Conservation (phyloP, 2,888 invertebrate genomes). For the Pseudeuparius sepicola region DNA sequence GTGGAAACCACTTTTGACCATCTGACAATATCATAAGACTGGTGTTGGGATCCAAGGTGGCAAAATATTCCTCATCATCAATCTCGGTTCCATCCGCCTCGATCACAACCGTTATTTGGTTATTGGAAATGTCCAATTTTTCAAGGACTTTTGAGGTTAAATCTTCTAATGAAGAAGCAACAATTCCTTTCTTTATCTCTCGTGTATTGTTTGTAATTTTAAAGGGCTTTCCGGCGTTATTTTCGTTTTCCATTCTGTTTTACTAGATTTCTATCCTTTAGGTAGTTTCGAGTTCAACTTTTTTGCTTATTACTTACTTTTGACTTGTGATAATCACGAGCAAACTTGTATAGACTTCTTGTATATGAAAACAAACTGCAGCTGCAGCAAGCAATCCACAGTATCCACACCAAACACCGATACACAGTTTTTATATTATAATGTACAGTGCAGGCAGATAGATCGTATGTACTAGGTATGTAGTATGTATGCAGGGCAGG, state of each 20-base stretch:
- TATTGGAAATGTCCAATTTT: slow-evolving; percentile 54
- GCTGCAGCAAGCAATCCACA: too few species aligned
- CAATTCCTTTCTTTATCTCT: slow-evolving; percentile 73
- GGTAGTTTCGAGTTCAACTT: too few species aligned
- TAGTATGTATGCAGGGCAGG: too few species aligned
- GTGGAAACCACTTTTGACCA: slow-evolving; percentile 61
- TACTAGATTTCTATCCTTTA: too few species aligned
- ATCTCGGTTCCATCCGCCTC: slow-evolving; percentile 93
- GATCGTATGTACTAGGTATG: too few species aligned
- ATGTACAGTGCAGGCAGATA: too few species aligned
- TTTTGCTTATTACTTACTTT: too few species aligned
- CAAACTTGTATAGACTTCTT: too few species aligned
- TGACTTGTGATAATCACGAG: too few species aligned
- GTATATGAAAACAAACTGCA: too few species aligned
- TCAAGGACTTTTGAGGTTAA: slow-evolving; percentile 65
- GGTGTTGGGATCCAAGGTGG: slow-evolving; percentile 79
- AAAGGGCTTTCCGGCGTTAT: slow-evolving; percentile 49
- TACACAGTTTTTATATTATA: too few species aligned
- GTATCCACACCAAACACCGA: too few species aligned
- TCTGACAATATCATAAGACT: slow-evolving; percentile 72
- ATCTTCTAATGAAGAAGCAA: slow-evolving; percentile 69
- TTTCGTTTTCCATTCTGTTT: slow-evolving; percentile 46
- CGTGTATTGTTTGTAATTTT: slow-evolving; percentile 72
- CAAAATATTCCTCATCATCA: slow-evolving; percentile 92
- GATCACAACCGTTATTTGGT: slow-evolving; percentile 63